phyloP scores from a whole-genome alignment of 2,888 invertebrate genomes.

The Smittia sp. region DNA sequence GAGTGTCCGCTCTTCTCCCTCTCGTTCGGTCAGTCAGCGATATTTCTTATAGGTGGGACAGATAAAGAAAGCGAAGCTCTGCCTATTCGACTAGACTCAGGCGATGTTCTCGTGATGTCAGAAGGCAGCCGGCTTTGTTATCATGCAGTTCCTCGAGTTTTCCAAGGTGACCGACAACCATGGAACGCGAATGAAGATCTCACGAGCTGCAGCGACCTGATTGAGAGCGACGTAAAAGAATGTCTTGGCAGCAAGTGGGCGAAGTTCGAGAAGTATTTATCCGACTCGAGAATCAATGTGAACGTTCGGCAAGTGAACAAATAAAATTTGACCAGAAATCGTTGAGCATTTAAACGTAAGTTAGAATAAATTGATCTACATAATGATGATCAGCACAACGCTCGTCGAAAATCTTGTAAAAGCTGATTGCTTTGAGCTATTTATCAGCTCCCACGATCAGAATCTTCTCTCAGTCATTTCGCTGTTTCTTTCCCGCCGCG shows the following conservation, averaged over 20 bases:
- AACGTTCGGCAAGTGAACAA: constrained; percentile 82
- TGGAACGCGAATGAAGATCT: constrained; percentile 54
- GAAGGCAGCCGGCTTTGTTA: constrained; percentile 79
- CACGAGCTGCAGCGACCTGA: not conserved
- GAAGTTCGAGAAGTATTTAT: constrained; percentile 46
- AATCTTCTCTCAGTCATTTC: not conserved
- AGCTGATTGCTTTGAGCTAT: too few species aligned
- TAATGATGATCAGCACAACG: too few species aligned
- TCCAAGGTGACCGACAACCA: constrained; percentile 55
- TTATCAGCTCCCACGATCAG: too few species aligned
- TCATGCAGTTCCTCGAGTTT: constrained; percentile 90
- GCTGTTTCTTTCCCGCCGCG: not conserved
- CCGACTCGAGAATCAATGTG: constrained; percentile 78
- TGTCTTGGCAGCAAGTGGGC: constrained; percentile 48
- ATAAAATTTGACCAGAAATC: not conserved
- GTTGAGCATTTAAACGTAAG: too few species aligned
- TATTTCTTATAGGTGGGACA: constrained; percentile 87
- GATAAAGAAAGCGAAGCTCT: constrained; percentile 65
- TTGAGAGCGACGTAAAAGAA: constrained; percentile 34
- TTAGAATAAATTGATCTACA: too few species aligned
- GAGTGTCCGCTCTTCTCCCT: constrained; percentile 88
- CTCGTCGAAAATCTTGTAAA: too few species aligned
- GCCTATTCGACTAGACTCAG: constrained; percentile 76
- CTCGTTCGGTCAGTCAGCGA: constrained; percentile 93
- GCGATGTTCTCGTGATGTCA: constrained; percentile 91